These are phyloP conservation scores for Laticauda laticaudata DNA, from an alignment of 2,113 vertebrate genomes.

Conservation along the genomic window DNA sequence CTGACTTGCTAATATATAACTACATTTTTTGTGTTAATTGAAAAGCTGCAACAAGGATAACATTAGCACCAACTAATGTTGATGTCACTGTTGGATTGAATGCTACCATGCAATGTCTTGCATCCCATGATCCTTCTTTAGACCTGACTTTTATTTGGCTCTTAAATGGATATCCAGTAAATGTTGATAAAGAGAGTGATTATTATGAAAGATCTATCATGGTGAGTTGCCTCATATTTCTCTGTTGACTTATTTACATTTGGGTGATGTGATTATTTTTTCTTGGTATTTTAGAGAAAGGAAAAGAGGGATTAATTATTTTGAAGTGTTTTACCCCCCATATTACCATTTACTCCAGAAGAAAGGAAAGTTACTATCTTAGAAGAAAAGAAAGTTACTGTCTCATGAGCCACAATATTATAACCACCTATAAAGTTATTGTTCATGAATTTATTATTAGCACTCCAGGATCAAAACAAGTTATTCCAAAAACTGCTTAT, in stretches of 20 bases:
- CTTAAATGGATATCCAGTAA: slow-evolving; percentile 84
- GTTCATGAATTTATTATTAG: not conserved
- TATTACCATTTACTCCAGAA: not conserved
- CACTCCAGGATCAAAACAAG: not conserved
- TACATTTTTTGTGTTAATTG: slow-evolving; percentile 48
- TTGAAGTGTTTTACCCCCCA: not conserved
- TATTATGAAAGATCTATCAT: slow-evolving; percentile 83
- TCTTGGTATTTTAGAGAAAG: not conserved
- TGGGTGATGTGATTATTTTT: not conserved
- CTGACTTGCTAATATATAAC: slow-evolving; percentile 38
- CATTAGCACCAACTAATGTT: slow-evolving; percentile 83
- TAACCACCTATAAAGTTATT: not conserved
- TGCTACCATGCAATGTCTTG: slow-evolving; percentile 86
- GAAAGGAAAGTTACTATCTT: not conserved
- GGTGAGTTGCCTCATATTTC: slow-evolving; percentile 73
- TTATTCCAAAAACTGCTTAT: not conserved
- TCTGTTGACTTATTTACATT: not conserved
- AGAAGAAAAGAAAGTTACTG: not conserved
- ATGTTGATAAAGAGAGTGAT: slow-evolving; percentile 81
- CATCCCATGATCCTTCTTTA: slow-evolving; percentile 83
- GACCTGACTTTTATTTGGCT: slow-evolving; percentile 96
- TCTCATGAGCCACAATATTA: not conserved
- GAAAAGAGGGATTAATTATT: not conserved
- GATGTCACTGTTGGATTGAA: slow-evolving; percentile 89
- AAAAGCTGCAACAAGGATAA: slow-evolving; percentile 92